phyloP scores from a whole-genome alignment of 2,113 vertebrate species.

The Conger conger region DNA sequence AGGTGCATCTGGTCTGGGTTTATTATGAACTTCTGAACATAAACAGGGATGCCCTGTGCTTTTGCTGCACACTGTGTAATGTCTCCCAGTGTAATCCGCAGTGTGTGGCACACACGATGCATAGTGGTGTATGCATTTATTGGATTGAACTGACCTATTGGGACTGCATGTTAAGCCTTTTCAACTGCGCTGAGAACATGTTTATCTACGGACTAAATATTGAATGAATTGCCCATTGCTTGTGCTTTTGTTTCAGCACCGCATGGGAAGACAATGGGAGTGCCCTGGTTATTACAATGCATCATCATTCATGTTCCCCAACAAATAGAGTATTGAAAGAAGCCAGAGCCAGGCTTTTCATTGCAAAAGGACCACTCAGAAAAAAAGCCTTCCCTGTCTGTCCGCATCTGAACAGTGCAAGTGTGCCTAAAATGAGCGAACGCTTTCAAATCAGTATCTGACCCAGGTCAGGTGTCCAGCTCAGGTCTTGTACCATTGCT shows the following conservation, averaged over 20 bases:
- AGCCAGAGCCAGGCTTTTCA: not conserved
- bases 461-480: not conserved
- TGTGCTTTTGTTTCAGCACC: not conserved
- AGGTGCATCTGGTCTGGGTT: not conserved
- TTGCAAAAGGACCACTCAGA: too few species aligned
- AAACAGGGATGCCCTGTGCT: constrained; percentile 3
- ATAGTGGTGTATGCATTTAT: constrained; percentile 7
- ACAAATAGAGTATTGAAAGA: not conserved
- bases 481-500: not conserved
- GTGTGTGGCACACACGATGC: constrained; percentile 7
- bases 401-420: not conserved
- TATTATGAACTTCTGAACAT: not conserved
- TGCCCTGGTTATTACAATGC: not conserved
- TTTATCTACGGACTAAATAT: constrained; percentile 32
- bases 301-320: not conserved
- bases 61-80: not conserved
- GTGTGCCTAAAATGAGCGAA: not conserved
- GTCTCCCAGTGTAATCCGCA: not conserved
- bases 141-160: constrained; percentile 22
- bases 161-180: constrained; percentile 14
- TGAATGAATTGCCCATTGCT: constrained; percentile 25
- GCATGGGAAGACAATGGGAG: not conserved
- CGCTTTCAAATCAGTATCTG: not conserved
- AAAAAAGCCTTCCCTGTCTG: not conserved
- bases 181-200: not conserved